A percentile compares a stretch with the other conserved stretches of the same genome.
These are phyloP conservation scores for Cheilosia vernalis DNA, from an alignment of 2,888 invertebrate species.

Conservation along the genomic window DNA sequence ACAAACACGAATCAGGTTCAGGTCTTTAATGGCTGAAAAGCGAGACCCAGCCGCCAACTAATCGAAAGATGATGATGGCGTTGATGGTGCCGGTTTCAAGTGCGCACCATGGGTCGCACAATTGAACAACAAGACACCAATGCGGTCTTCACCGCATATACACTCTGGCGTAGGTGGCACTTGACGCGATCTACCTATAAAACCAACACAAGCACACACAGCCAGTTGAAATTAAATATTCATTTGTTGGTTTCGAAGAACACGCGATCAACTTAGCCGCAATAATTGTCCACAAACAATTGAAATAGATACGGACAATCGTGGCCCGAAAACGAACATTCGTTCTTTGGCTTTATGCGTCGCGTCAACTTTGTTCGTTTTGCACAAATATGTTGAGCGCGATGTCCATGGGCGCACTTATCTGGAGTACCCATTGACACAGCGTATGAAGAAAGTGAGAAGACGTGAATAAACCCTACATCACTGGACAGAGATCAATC, in stretches of 20 bases:
- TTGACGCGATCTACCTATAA: constrained; percentile 31
- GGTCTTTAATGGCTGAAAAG: constrained; percentile 52
- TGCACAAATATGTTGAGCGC: constrained; percentile 26
- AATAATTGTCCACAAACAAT: constrained; percentile 53
- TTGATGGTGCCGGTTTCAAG: constrained; percentile 65
- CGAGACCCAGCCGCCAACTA: constrained; percentile 43
- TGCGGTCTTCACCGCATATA: constrained; percentile 35
- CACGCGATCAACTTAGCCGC: constrained; percentile 48
- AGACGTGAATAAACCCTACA: constrained; percentile 41
- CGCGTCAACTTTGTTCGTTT: constrained; percentile 13
- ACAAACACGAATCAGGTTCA: constrained; percentile 42
- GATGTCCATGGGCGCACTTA: constrained; percentile 11
- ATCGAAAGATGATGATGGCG: constrained; percentile 50
- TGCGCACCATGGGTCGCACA: constrained; percentile 35
- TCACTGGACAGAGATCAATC: constrained; percentile 69
- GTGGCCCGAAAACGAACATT: constrained; percentile 24
- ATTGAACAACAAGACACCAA: constrained; percentile 55
- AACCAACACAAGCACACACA: background rate
- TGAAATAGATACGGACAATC: constrained; percentile 59
- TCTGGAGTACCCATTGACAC: constrained; percentile 46
- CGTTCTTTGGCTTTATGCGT: constrained; percentile 10
- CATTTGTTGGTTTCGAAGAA: constrained; percentile 33
- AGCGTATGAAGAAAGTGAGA: constrained; percentile 45
- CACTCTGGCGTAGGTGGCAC: constrained; percentile 51
- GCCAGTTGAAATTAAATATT: constrained; percentile 48